Conservation (phyloP, 2,888 invertebrate genomes). For the Lasius platythorax region DNA sequence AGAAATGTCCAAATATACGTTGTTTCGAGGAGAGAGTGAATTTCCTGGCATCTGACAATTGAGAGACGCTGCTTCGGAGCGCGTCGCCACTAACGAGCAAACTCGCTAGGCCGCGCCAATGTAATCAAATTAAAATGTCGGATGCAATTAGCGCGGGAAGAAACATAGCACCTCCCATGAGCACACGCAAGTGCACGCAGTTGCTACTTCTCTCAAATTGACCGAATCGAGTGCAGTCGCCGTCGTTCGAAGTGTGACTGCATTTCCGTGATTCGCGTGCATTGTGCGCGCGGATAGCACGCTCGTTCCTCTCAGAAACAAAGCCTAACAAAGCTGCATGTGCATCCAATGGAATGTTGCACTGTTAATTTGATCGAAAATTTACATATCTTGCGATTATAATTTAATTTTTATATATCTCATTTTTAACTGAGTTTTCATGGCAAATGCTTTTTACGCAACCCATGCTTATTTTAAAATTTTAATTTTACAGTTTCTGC, state of each 20-base stretch:
- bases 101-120: conserved; percentile 43
- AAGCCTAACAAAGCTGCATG: conserved; percentile 22
- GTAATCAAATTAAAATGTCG: conserved; percentile 66
- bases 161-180: background rate
- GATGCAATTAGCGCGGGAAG: conserved; percentile 60
- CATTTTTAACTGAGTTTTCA: background rate
- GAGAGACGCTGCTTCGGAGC: background rate
- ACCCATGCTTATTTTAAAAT: conserved; percentile 3
- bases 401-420: background rate
- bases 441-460: background rate
- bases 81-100: conserved; percentile 51
- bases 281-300: background rate
- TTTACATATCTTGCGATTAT: background rate
- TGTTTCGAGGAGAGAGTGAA: conserved; percentile 1
- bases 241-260: background rate
- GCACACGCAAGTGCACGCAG: background rate
- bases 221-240: conserved; percentile 15
- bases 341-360: conserved; percentile 27
- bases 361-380: background rate
- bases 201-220: conserved; percentile 24
- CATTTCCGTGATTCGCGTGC: background rate
- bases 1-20: conserved; percentile 1
- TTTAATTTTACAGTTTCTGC: background rate
- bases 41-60: background rate
- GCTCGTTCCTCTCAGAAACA: background rate